Evolutionary conservation across 2,888 invertebrate species (phyloP).

Genomic region (Zaprionus lineosus): DNA sequence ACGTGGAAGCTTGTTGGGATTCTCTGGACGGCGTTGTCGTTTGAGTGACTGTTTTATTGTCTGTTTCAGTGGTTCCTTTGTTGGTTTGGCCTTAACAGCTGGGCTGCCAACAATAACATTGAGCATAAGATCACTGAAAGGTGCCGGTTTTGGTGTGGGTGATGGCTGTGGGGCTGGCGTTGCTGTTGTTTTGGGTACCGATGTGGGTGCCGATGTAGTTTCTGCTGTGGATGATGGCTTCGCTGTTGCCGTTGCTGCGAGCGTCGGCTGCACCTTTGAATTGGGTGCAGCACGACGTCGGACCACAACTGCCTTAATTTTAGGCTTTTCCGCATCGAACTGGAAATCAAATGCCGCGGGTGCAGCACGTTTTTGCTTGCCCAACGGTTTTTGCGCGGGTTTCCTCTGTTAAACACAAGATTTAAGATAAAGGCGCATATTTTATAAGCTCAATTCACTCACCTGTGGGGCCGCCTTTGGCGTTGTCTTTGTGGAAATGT

Average conservation of each 20-base stretch:
- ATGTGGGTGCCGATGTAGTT: too few species aligned
- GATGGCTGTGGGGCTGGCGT: background rate
- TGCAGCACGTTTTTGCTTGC: conserved; percentile 36
- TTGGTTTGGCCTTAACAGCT: too few species aligned
- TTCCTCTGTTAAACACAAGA: background rate
- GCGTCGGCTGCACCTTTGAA: conserved; percentile 1
- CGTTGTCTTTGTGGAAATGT: conserved; percentile 48
- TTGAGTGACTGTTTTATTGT: too few species aligned
- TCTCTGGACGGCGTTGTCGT: conserved; percentile 50
- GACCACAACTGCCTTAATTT: conserved; percentile 80
- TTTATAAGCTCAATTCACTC: conserved; percentile 9
- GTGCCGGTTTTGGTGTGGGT: background rate
- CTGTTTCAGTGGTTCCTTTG: too few species aligned
- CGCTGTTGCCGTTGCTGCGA: background rate
- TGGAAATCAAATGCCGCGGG: conserved; percentile 42
- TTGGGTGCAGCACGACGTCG: conserved; percentile 56
- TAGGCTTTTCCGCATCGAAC: conserved; percentile 61
- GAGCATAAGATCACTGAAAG: conserved; percentile 53
- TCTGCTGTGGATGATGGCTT: background rate
- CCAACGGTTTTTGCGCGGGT: conserved; percentile 2
- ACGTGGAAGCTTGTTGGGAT: conserved; percentile 74
- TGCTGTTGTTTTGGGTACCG: too few species aligned
- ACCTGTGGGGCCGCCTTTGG: conserved; percentile 48
- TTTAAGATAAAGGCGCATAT: background rate
- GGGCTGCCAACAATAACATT: conserved; percentile 54